Base-by-base conservation (phyloP, 2,888 invertebrate species). In the Perizoma flavofasciatum region DNA sequence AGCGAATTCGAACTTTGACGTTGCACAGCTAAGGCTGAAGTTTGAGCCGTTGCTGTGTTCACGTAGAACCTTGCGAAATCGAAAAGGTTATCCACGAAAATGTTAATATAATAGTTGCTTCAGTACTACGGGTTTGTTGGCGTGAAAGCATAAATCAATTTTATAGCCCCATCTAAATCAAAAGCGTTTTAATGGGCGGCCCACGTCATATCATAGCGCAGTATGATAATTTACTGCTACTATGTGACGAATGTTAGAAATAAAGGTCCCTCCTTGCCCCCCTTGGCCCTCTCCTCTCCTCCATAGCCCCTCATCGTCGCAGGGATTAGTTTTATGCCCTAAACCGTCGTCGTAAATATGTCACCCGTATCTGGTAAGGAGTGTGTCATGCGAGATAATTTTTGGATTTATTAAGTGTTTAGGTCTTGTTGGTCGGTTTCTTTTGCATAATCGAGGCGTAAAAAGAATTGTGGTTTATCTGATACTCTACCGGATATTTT, bases 161-260 rank as follows among this genome's bases (percentile, higher is more conserved):
- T 92, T 92, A 92, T 92, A 88, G 92, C 88, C 92, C 91, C 90
- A 92, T 92, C 92, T 92, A 92, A 92, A 92, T 92, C 92, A 92
- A 92, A 92, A 92, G 91, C 88, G 90, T 92, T 92, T 92, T 92
- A 92, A 92, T 92, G 92, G 92, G 90, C 88, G 92, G 86, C 91
- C 91, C 92, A 83, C 92, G 92, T 92, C 92, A 92, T 92, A 92
- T 92, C 92, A 92, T 91, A 86, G 88, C 91, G 79, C 83, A 90
- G 92, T 92, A 92, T 92, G 92, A 92, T 92, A 92, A 92, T 92
- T 92, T 92, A 92, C 87, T 87, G 87, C 86, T 85, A 89, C 89
- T 92, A 92, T 92, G 92, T 92, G 92, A 92, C 92, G 92, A 92
- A 92, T 92, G 92, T 91, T 89, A 89, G 92, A 92, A 92, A 92